These are phyloP conservation scores for Apamea monoglypha DNA, from an alignment of 2,888 invertebrate species.

Conservation along the genomic window DNA sequence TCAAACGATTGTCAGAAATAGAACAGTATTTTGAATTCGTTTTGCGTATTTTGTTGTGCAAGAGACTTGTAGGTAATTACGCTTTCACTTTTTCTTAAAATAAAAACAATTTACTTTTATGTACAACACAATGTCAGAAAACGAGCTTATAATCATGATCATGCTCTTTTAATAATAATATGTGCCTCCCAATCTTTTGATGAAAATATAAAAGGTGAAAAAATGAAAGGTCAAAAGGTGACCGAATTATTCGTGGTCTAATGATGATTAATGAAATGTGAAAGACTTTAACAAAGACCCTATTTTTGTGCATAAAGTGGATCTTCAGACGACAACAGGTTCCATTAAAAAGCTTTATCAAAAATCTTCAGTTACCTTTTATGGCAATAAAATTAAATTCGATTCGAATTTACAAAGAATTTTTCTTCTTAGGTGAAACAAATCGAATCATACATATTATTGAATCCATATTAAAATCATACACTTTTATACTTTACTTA, in stretches of 20 bases:
- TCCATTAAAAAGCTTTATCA: constrained; percentile 31
- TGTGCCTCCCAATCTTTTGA: constrained; percentile 26
- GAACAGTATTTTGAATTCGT: not conserved
- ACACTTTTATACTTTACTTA: too few species aligned
- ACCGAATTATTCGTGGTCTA: constrained; percentile 42
- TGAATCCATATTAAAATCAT: not conserved
- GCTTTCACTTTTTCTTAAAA: not conserved
- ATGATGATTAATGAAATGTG: constrained; percentile 48
- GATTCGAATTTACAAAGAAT: constrained; percentile 4
- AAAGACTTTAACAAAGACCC: constrained; percentile 42
- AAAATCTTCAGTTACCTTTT: constrained; percentile 30
- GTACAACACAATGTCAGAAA: constrained; percentile 25
- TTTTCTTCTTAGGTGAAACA: constrained; percentile 5
- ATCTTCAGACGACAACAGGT: constrained; percentile 46
- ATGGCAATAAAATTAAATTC: constrained; percentile 21
- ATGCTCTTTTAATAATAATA: constrained; percentile 33
- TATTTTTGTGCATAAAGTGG: constrained; percentile 46
- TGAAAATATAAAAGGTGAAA: constrained; percentile 46
- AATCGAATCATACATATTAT: not conserved
- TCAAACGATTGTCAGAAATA: not conserved
- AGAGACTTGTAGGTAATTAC: not conserved
- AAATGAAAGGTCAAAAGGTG: constrained; percentile 39
- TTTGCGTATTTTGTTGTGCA: not conserved
- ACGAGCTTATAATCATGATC: constrained; percentile 25
- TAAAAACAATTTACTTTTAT: not conserved